phyloP scores from a whole-genome alignment of 2,113 vertebrate species.

The Alosa alosa region DNA sequence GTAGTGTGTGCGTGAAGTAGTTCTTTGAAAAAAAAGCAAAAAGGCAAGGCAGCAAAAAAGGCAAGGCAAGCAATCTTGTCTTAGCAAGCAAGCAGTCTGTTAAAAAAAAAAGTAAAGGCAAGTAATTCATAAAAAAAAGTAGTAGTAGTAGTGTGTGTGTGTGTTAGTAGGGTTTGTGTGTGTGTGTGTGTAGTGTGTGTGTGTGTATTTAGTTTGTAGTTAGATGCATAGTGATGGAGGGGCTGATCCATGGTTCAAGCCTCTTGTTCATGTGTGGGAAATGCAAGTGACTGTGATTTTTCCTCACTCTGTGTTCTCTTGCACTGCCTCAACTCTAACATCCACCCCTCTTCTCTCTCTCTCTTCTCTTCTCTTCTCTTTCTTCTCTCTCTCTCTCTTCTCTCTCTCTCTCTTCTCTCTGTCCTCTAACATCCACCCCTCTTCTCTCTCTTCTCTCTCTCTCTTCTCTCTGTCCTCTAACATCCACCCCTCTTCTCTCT shows the following conservation, averaged over 20 bases:
- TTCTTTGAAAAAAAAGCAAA: no score
- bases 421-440: not conserved
- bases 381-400: not conserved
- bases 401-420: not conserved
- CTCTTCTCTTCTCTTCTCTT: not conserved
- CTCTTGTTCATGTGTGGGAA: not conserved
- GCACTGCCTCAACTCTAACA: not conserved
- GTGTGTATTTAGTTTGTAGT: no score
- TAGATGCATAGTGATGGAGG: no score
- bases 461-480: not conserved
- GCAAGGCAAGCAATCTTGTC: no score
- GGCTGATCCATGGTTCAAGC: no score
- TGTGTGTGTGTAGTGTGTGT: no score
- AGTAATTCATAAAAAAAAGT: no score
- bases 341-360: not conserved
- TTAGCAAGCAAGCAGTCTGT: no score
- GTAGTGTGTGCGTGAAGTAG: not conserved
- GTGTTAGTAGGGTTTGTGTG: not conserved
- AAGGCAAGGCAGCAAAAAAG: no score
- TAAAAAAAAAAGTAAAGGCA: no score
- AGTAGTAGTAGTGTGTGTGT: no score
- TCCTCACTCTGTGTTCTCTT: not conserved
- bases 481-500: no score
- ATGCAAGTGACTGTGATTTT: not conserved
- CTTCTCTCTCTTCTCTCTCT: not conserved